Conservation (phyloP, 2,113 vertebrate genomes). For the Epinephelus fuscoguttatus region DNA sequence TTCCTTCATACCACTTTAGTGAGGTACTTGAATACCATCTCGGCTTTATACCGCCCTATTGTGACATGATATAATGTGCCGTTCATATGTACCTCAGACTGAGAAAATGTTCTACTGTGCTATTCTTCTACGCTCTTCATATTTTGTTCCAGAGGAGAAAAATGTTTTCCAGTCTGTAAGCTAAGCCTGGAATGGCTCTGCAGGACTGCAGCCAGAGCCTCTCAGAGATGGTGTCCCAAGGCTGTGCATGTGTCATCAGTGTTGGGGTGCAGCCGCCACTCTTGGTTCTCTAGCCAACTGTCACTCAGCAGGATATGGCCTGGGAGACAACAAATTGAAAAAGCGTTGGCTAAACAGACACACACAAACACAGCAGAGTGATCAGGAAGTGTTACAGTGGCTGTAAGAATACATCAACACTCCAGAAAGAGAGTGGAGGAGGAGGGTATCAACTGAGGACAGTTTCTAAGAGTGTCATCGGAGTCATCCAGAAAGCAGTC, state of each 20-base stretch:
- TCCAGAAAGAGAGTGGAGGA: neutral
- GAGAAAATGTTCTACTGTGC: slow-evolving; percentile 15
- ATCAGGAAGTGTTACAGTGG: slow-evolving; percentile 35
- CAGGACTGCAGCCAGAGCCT: slow-evolving; percentile 50
- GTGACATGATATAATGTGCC: neutral
- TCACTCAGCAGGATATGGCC: slow-evolving; percentile 41
- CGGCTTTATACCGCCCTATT: neutral
- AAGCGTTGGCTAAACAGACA: slow-evolving; percentile 22
- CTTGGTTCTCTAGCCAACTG: slow-evolving; percentile 49
- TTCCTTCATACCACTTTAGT: slow-evolving; percentile 1
- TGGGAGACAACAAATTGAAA: slow-evolving; percentile 35
- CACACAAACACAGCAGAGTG: slow-evolving; percentile 23
- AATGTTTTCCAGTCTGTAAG: slow-evolving; percentile 31
- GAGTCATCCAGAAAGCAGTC: slow-evolving; percentile 50
- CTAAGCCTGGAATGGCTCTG: slow-evolving; percentile 29
- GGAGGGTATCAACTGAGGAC: slow-evolving; percentile 29
- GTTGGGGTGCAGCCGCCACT: slow-evolving; percentile 31
- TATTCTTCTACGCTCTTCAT: slow-evolving; percentile 5
- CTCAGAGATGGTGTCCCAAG: slow-evolving; percentile 40
- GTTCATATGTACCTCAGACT: slow-evolving; percentile 12
- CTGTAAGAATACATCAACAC: slow-evolving; percentile 36
- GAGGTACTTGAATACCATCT: slow-evolving; percentile 20
- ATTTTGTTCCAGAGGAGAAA: slow-evolving; percentile 15
- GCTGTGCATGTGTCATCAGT: slow-evolving; percentile 56
- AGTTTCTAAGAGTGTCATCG: slow-evolving; percentile 22